Evolutionary conservation across 37 sponge, comb jelly and placozoan genomes (phyloP), one percentile per base, ranked within the genome.

Genomic region (Amphimedon queenslandica): DNA sequence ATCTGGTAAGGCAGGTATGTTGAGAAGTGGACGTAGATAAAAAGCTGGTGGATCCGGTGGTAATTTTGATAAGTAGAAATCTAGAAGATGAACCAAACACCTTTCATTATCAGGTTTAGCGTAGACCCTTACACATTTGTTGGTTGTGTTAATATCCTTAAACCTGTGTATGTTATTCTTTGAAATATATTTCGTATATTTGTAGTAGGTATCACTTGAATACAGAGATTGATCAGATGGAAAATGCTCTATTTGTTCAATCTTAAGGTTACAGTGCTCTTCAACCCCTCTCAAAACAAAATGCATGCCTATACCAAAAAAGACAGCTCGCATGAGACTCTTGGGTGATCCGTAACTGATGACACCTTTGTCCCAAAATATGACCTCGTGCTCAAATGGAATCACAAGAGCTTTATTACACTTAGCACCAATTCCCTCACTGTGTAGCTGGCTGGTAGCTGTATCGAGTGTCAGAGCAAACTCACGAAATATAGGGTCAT

Each of bases 221-320:
- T 80, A 80, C 24, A 72, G 56, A 73, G 40, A 0, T 8, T 10
- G 40, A 55, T 81, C 61, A 53, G 3, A 1, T 27, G 74, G 68
- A 60, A 35, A 40, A 23, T 67, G 66, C 3, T 11, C 53, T 31
- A 81, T 25, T 42, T 81, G 82, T 29, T 73, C 13, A 16, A 37
- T 4, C 32, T 39, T 37, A 40, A 82, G 63, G 42, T 68, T 67
- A 41, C 68, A 32, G 4, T 82, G 75, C 63, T 82, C 75, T 3
- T 81, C 66, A 3, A 73, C 74, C 35, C 81, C 82, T 67, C 82
- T 29, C 24, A 82, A 68, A 4, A 57, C 69, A 73, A 73, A 73
- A 58, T 82, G 32, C 20, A 82, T 35, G 32, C 82, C 82, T 27
- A 74, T 33, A 33, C 31, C 37, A 40, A 27, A 74, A 37, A 75